Evolutionary conservation across 2,797 vertebrate species (phyloP).

Genomic region (Champsocephalus gunnari): DNA sequence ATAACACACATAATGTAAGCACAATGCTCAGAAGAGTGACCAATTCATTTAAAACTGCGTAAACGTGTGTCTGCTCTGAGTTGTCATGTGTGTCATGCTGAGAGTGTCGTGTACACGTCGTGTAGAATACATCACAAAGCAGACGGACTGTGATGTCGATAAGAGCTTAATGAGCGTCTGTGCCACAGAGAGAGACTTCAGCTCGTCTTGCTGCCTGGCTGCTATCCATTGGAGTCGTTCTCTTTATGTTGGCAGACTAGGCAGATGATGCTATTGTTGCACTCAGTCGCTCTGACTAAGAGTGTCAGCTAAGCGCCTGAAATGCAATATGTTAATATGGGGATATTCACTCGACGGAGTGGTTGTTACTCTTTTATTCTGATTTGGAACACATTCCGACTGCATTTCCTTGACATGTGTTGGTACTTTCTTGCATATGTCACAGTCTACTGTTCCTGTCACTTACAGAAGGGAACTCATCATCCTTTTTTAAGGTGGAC

Average conservation of each 20-base stretch:
- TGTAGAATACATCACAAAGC: constrained; percentile 32
- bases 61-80: background rate
- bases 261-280: constrained; percentile 62
- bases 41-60: too few relatives aligned
- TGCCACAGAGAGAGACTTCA: constrained; percentile 42
- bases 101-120: constrained; percentile 4
- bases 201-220: constrained; percentile 35
- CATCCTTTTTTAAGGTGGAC: background rate
- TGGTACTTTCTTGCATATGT: constrained; percentile 46
- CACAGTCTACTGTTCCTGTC: constrained; percentile 5
- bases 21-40: too few relatives aligned
- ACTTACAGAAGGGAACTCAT: too few relatives aligned
- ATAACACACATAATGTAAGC: too few relatives aligned
- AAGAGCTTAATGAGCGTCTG: constrained; percentile 48
- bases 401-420: constrained; percentile 54
- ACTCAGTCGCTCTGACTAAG: constrained; percentile 41
- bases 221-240: constrained; percentile 54
- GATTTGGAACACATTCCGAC: constrained; percentile 52
- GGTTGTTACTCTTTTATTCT: constrained; percentile 59
- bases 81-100: background rate
- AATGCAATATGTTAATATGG: constrained; percentile 66
- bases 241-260: constrained; percentile 48
- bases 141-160: constrained; percentile 46
- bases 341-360: constrained; percentile 42
- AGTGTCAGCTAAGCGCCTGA: constrained; percentile 65